A percentile compares a stretch with the other conserved stretches of the same genome.
Conservation (phyloP, 2,888 invertebrate species). For the Hoplodrina ambigua region DNA sequence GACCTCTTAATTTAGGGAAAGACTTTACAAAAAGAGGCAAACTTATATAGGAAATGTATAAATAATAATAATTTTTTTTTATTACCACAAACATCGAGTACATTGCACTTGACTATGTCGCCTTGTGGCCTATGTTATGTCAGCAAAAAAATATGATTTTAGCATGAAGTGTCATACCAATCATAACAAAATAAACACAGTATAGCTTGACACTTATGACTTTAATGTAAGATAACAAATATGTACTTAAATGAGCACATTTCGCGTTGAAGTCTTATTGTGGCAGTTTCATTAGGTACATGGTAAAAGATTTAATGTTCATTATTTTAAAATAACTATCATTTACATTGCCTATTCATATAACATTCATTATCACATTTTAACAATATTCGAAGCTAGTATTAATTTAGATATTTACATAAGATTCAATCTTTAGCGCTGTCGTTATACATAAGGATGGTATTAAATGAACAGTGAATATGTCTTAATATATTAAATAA, state of each 20-base stretch:
- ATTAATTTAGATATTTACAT: constrained; percentile 36
- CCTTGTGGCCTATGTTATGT: background rate
- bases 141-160: constrained; percentile 4
- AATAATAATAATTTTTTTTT: too few relatives aligned
- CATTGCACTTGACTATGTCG: too few relatives aligned
- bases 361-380: constrained; percentile 57
- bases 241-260: constrained; percentile 20
- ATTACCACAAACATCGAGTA: too few relatives aligned
- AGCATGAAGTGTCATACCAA: background rate
- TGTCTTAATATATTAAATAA: too few relatives aligned
- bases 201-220: background rate
- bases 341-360: constrained; percentile 20
- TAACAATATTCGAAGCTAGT: constrained; percentile 54
- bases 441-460: background rate
- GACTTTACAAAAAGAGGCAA: background rate
- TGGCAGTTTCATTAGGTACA: constrained; percentile 54
- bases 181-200: background rate
- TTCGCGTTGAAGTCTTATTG: constrained; percentile 18
- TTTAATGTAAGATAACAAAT: background rate
- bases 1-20: background rate
- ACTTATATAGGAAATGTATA: too few relatives aligned
- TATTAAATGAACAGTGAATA: constrained; percentile 1
- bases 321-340: constrained; percentile 18
- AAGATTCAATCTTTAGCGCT: constrained; percentile 15
- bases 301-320: constrained; percentile 23